Percentiles rank a stretch among this genome's conserved stretches.
Conservation (phyloP, 2,888 invertebrate genomes). For the Dendrolimus pini region DNA sequence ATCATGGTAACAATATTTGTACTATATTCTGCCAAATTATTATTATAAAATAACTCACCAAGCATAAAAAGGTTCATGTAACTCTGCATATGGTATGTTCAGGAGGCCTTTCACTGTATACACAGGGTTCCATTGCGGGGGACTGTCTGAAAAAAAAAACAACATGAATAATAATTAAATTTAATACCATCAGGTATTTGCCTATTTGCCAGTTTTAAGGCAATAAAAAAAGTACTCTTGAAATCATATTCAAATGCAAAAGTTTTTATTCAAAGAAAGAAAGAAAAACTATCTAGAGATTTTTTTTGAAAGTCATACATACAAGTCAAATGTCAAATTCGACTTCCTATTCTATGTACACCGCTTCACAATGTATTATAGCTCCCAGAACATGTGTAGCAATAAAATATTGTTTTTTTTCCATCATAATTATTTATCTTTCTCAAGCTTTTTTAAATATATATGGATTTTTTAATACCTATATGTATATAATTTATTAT, state of each 20-base stretch:
- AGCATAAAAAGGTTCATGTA: conserved; percentile 92
- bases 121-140: conserved; percentile 82
- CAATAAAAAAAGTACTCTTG: background rate
- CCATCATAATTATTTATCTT: too few species aligned
- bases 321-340: too few species aligned
- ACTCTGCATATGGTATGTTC: conserved; percentile 95
- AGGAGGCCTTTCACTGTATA: conserved; percentile 88
- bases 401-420: too few species aligned
- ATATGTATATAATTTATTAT: too few species aligned
- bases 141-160: conserved; percentile 31
- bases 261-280: background rate
- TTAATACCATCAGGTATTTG: background rate
- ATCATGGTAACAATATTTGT: too few species aligned
- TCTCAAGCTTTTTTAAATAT: too few species aligned
- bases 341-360: too few species aligned
- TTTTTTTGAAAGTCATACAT: background rate
- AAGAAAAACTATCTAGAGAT: too few species aligned
- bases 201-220: background rate
- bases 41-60: conserved; percentile 72
- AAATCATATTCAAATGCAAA: background rate
- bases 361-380: too few species aligned
- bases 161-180: background rate
- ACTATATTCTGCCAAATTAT: background rate
- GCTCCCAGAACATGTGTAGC: too few species aligned
- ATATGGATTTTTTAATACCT: too few species aligned